Evolutionary conservation across 1,140 invertebrate genomes (phyloP).

Genomic region (Oscheius sp.): DNA sequence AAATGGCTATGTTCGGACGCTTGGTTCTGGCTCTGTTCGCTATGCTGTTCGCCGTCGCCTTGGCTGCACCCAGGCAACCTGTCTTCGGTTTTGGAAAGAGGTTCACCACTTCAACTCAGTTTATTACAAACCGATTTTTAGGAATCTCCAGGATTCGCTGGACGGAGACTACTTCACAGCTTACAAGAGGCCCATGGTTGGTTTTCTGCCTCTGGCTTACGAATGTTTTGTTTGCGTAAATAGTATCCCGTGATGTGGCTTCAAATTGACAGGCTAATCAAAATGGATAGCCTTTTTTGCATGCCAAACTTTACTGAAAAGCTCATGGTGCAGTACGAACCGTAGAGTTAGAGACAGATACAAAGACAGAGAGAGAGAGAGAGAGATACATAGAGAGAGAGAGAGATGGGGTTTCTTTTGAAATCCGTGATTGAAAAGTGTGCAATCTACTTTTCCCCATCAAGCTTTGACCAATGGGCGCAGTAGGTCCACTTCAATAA

Average conservation of each 20-base stretch:
- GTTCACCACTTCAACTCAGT: neutral
- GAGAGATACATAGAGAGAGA: too few species aligned
- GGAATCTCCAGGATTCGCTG: neutral
- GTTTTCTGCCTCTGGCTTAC: neutral
- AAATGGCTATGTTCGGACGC: neutral
- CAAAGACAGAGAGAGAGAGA: too few species aligned
- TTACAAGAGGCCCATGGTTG: conserved; percentile 2
- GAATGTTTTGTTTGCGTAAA: neutral
- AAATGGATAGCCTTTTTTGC: neutral
- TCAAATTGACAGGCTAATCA: neutral
- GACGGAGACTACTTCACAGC: neutral
- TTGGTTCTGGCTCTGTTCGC: neutral
- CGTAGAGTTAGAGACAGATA: too few species aligned
- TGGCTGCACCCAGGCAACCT: neutral
- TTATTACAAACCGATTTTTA: neutral
- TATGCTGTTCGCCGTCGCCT: neutral
- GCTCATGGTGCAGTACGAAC: too few species aligned
- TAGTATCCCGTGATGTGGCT: neutral
- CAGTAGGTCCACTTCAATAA: too few species aligned
- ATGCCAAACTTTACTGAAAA: neutral
- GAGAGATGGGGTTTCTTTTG: too few species aligned
- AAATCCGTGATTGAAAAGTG: too few species aligned
- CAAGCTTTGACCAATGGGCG: too few species aligned
- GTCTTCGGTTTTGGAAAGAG: conserved; percentile 3
- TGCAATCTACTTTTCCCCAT: too few species aligned